Evolutionary conservation across 2,113 vertebrate genomes (phyloP), one percentile per base, ranked within the genome.

Genomic region (Pygathrix nemaeus): DNA sequence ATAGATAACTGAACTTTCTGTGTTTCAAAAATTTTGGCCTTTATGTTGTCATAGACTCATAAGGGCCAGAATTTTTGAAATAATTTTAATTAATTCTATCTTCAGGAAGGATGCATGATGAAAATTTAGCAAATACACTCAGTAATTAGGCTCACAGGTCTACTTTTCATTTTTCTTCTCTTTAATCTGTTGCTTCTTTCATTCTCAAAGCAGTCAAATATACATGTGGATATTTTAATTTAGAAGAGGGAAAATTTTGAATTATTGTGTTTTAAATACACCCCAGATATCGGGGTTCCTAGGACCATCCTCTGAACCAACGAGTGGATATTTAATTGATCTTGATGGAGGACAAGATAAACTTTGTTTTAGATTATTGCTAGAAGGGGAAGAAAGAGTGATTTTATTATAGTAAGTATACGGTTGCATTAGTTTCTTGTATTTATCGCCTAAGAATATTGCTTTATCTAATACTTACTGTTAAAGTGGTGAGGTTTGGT

Each of bases 241-340:
- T 61, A 95, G 35, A 87, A 93, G 48, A 72, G 12, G 21, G 23
- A 86, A n/a, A 64, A 50, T 81, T 95, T 97, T 75, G 85, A 92
- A 86, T 27, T 83, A 48, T 23, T 59, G 8, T 70, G 55, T 86
- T n/a, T 38, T 57, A 76, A 93, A 93, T 38, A 70, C 55, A 48
- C 18, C 85, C 13, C 40, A 57, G 23, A 52, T 86, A 90, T 25
- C 38, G 52, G 96, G 43, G 17, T 86, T 94, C 18, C 20, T 85
- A 59, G n/a, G n/a, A 57, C 7, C 40, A 75, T 57, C 32, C 16
- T 83, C 21, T 38, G 50, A 88, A 78, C 32, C 27, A 75, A 11
- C 38, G 76, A 72, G 40, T 70, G 5, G 8, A 20, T 52, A 27
- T 87, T 82, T 86, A 92, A 79, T 8, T 72, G 27, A 50, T 89